Conservation (phyloP, 2,797 vertebrate genomes). For the Mormyrus proboscirostris region DNA sequence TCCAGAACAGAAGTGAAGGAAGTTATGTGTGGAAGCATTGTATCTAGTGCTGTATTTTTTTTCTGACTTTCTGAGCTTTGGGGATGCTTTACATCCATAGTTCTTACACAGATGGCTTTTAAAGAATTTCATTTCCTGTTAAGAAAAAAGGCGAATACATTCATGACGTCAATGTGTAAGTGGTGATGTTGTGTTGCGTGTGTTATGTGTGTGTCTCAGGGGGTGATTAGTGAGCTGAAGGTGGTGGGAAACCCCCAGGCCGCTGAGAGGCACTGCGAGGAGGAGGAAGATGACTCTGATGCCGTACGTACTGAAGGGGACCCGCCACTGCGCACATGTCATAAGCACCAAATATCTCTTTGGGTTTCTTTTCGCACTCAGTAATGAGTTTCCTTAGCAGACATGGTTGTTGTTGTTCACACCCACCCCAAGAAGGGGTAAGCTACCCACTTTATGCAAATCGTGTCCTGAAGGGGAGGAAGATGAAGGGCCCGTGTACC, state of each 20-base stretch:
- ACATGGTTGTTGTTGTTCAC: background rate
- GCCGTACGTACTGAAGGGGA: slow-evolving; percentile 60
- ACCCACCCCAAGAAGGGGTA: background rate
- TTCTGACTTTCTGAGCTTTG: background rate
- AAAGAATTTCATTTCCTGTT: background rate
- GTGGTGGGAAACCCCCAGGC: slow-evolving; percentile 70
- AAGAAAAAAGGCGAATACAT: background rate
- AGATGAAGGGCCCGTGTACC: background rate
- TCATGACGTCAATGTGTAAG: background rate
- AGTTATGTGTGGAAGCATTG: background rate
- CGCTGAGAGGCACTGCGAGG: slow-evolving; percentile 75
- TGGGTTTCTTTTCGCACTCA: background rate
- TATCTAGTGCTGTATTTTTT: background rate
- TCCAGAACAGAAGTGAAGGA: background rate
- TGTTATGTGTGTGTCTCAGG: slow-evolving; percentile 57
- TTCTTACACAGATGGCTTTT: background rate
- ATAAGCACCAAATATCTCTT: background rate
- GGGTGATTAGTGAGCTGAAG: slow-evolving; percentile 75
- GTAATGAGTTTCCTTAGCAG: background rate
- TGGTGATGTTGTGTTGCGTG: background rate
- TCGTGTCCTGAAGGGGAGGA: background rate
- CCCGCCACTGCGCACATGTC: background rate
- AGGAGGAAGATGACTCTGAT: slow-evolving; percentile 78
- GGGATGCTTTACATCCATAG: background rate
- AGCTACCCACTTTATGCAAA: background rate